phyloP scores from a whole-genome alignment of 1,140 invertebrate species.

The Drosophila kikkawai region DNA sequence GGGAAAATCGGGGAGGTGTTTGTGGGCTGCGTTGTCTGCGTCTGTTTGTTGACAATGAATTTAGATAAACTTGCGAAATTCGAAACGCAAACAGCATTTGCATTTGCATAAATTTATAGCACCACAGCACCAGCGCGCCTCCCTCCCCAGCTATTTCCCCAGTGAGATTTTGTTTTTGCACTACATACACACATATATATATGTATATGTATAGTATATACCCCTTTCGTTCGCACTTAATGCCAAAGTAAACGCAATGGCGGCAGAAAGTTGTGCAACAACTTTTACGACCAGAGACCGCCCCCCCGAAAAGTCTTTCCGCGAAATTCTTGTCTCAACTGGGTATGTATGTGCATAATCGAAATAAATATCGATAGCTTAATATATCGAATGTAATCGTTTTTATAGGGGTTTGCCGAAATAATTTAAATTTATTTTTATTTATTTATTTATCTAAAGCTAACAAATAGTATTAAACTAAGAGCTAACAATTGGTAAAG shows the following conservation, averaged over 20 bases:
- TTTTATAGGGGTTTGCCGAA: neutral
- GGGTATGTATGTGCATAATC: too few relatives aligned
- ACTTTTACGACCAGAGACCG: conserved; percentile 54
- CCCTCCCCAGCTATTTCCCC: neutral
- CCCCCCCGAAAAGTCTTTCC: conserved; percentile 25
- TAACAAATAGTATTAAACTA: too few relatives aligned
- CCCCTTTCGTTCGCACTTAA: conserved; percentile 49
- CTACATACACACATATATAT: neutral
- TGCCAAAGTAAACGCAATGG: conserved; percentile 71
- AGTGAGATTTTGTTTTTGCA: conserved; percentile 24
- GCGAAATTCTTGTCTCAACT: neutral
- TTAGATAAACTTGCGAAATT: conserved; percentile 81
- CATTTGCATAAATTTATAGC: conserved; percentile 79
- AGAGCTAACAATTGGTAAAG: too few relatives aligned
- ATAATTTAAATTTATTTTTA: too few relatives aligned
- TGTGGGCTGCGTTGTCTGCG: conserved; percentile 16
- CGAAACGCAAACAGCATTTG: conserved; percentile 79
- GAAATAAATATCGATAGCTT: neutral
- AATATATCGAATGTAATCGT: neutral
- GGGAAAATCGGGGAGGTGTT: conserved; percentile 2
- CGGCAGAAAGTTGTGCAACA: conserved; percentile 69
- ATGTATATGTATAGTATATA: neutral
- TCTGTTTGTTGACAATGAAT: conserved; percentile 82
- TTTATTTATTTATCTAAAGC: too few relatives aligned
- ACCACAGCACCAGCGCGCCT: neutral